Base-by-base conservation (phyloP, 2,888 invertebrate genomes). In the Dolichomitus sp. region DNA sequence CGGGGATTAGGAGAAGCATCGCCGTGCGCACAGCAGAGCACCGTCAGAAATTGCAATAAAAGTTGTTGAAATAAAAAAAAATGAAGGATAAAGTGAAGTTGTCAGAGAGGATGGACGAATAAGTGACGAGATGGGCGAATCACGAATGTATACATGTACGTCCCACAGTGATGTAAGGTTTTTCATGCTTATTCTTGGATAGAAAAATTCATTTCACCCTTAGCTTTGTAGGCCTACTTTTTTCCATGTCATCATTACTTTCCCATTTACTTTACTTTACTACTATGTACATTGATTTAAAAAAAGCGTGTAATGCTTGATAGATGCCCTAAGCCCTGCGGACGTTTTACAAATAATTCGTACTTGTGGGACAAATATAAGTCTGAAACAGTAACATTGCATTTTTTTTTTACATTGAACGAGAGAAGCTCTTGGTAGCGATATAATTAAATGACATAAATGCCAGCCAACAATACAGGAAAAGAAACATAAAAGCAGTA, bases 21-120 rank as follows among this genome's bases (percentile, higher is more conserved):
- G 12, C 23, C 50, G 33, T 50, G 40, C 57, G 33, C 14, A 27
- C n/a, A 9, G 17, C 14, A 12, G 23, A 30, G 9, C 42, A 19
- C 59, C 23, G 50, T 42, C 19, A 50, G 40, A 73, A 68, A 68
- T 80, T 42, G 75, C 70, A 76, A 75, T 83, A 76, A 80, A 80
- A 80, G 48, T 72, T 61, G 75, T 61, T 57, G 52, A 66, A 66
- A 83, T 52, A 65, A 75, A 76, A 72, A 66, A 48, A 76, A 59
- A 50, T 65, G 7, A 9, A 23, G 17, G 40, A 57, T 37, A 66
- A 50, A 57, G 68, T 40, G 50, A 33, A 52, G 14, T 19, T 37
- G 37, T 33, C 59, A 17, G 40, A n/a, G 40, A n/a, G 57, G 57
- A 33, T 48, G 27, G 33, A 66, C n/a, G 68, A 61, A 27, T 7